Conservation (phyloP, 1,140 invertebrate genomes). For the Bombus ignitus region DNA sequence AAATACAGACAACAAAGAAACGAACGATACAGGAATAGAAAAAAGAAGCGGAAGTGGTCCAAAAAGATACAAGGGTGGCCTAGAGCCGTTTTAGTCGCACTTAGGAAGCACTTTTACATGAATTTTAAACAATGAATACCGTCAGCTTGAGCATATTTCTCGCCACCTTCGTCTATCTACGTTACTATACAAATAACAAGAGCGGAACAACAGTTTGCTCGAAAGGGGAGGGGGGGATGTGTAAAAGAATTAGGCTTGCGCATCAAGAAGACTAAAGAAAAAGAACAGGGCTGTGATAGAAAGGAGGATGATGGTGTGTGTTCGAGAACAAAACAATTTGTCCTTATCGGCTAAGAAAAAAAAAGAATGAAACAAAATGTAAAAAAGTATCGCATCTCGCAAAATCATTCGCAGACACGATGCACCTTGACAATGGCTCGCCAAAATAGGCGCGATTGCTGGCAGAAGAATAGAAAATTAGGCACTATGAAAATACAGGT, state of each 20-base stretch:
- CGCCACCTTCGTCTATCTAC: conserved; percentile 48
- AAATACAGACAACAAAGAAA: conserved; percentile 49
- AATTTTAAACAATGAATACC: conserved; percentile 24
- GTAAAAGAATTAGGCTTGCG: conserved; percentile 23
- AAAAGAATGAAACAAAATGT: background rate
- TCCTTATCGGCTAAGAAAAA: background rate
- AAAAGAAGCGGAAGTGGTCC: conserved; percentile 47
- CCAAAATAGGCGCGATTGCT: conserved; percentile 3
- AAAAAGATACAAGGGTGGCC: conserved; percentile 43
- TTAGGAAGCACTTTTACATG: conserved; percentile 38
- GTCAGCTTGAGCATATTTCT: conserved; percentile 44
- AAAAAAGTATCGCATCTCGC: background rate
- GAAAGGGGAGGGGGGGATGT: background rate
- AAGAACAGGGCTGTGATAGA: background rate
- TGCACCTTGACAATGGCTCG: conserved; percentile 21
- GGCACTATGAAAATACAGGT: conserved; percentile 41
- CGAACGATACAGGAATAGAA: conserved; percentile 46
- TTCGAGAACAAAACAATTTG: background rate
- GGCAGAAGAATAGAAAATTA: conserved; percentile 36
- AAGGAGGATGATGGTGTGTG: background rate
- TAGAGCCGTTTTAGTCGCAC: conserved; percentile 40
- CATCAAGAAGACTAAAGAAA: conserved; percentile 12
- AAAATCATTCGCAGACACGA: conserved; percentile 40
- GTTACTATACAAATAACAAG: conserved; percentile 43
- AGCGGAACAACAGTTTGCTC: conserved; percentile 29